Conservation (phyloP, 2,888 invertebrate species). For the Coenonympha arcania region DNA sequence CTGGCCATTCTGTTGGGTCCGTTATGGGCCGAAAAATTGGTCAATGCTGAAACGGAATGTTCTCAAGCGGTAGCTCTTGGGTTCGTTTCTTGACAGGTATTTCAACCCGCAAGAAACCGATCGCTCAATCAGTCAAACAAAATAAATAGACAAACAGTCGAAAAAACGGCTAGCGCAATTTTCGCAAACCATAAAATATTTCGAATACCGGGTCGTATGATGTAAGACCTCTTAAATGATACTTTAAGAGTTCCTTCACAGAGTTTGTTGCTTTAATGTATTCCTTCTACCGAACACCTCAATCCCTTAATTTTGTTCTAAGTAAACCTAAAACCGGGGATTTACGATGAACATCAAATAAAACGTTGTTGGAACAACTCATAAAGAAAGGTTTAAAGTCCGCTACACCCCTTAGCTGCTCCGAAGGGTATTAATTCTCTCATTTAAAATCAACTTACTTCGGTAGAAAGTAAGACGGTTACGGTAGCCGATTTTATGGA, state of each 20-base stretch:
- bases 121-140: too few relatives aligned
- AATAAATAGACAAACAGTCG: too few relatives aligned
- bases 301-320: constrained; percentile 13
- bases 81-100: too few relatives aligned
- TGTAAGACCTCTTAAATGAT: neutral
- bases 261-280: constrained; percentile 9
- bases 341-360: constrained; percentile 20
- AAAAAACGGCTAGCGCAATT: too few relatives aligned
- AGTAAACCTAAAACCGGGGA: constrained; percentile 9
- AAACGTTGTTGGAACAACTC: constrained; percentile 15
- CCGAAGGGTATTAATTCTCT: constrained; percentile 8
- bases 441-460: constrained; percentile 10
- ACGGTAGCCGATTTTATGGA: neutral
- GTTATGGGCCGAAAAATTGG: too few relatives aligned
- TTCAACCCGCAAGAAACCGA: too few relatives aligned
- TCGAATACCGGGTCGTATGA: too few relatives aligned
- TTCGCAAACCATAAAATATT: neutral
- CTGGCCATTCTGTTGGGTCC: too few relatives aligned
- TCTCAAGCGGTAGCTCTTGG: too few relatives aligned
- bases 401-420: constrained; percentile 17
- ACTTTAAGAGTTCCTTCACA: neutral
- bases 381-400: constrained; percentile 19
- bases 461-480: neutral
- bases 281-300: constrained; percentile 1
- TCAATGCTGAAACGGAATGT: too few relatives aligned